These are phyloP conservation scores for Drosophila kanekoi DNA, from an alignment of 2,888 invertebrate species.

Conservation along the genomic window DNA sequence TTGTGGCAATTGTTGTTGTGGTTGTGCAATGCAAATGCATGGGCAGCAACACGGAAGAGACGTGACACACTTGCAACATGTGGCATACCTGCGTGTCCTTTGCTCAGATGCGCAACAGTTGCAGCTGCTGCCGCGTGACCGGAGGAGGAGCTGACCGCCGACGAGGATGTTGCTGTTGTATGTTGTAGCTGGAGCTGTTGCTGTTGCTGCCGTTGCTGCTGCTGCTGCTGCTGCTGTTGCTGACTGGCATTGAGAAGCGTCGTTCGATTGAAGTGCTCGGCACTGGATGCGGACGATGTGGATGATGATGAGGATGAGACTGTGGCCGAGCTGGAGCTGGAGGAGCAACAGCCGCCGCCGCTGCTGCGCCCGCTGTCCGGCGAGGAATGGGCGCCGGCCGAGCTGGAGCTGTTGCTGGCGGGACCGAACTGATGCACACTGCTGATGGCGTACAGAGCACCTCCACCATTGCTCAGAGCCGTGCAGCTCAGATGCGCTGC, in stretches of 20 bases:
- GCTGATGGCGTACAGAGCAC: conserved; percentile 83
- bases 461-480: conserved; percentile 83
- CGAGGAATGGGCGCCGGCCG: conserved; percentile 69
- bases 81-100: conserved; percentile 72
- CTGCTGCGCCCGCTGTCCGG: conserved; percentile 74
- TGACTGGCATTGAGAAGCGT: conserved; percentile 57
- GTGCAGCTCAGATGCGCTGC: conserved; percentile 66
- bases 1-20: conserved; percentile 21
- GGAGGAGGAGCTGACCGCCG: conserved; percentile 49
- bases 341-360: conserved; percentile 72
- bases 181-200: conserved; percentile 37
- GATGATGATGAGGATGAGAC: conserved; percentile 70
- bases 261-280: conserved; percentile 67
- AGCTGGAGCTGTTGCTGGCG: conserved; percentile 73
- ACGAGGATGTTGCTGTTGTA: conserved; percentile 44
- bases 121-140: conserved; percentile 62
- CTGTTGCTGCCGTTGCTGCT: conserved; percentile 50
- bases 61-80: conserved; percentile 21
- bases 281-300: conserved; percentile 73
- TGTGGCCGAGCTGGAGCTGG: conserved; percentile 64
- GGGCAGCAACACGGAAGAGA: conserved; percentile 31
- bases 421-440: conserved; percentile 83
- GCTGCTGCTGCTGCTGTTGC: conserved; percentile 53
- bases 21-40: conserved; percentile 59
- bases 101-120: conserved; percentile 76